Conservation (phyloP, 2,113 vertebrate genomes). For the Sclerurus mexicanus region DNA sequence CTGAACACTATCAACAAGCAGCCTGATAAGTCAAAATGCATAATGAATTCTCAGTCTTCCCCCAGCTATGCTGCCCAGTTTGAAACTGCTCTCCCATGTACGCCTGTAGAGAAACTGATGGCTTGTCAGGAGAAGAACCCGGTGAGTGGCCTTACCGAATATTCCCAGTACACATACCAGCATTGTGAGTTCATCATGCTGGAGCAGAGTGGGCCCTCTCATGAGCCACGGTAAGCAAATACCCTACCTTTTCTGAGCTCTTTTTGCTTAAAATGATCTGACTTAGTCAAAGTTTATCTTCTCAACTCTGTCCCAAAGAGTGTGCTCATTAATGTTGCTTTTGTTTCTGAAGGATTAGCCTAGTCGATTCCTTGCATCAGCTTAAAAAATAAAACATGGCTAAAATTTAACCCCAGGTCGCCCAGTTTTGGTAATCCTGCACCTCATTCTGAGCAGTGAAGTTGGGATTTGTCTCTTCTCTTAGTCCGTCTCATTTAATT, state of each 20-base stretch:
- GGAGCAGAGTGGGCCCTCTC: conserved; percentile 91
- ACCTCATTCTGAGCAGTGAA: neutral
- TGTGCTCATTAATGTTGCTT: neutral
- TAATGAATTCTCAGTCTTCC: conserved; percentile 66
- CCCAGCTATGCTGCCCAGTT: conserved; percentile 42
- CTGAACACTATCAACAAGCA: conserved; percentile 81
- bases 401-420: neutral
- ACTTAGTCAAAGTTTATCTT: neutral
- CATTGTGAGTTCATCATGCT: conserved; percentile 90
- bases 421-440: neutral
- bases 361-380: neutral
- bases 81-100: conserved; percentile 52
- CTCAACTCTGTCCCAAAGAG: neutral
- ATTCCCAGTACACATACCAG: conserved; percentile 88
- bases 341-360: neutral
- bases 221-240: conserved; percentile 87
- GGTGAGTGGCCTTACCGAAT: conserved; percentile 92
- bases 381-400: neutral
- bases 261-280: neutral
- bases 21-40: conserved; percentile 4
- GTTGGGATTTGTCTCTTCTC: neutral
- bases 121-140: conserved; percentile 93
- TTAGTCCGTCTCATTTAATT: neutral
- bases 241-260: neutral
- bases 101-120: conserved; percentile 80